Percentiles rank a stretch among this genome's conserved stretches.
These are phyloP conservation scores for Lutjanus erythropterus DNA, from an alignment of 2,113 vertebrate genomes.

Conservation along the genomic window DNA sequence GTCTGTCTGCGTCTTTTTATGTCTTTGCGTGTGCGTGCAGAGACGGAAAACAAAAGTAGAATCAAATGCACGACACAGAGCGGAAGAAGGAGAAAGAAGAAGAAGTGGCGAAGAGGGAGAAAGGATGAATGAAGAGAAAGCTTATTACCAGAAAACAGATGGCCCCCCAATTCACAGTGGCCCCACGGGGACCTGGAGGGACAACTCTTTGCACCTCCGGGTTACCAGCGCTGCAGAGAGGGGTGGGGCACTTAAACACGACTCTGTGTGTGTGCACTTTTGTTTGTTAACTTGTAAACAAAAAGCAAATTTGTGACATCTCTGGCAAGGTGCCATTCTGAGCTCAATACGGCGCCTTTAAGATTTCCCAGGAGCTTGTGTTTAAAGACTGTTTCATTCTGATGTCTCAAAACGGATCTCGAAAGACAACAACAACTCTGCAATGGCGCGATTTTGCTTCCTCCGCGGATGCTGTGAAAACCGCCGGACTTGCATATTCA, in stretches of 20 bases:
- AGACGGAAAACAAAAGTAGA: conserved; percentile 31
- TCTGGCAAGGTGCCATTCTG: conserved; percentile 60
- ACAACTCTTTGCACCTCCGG: conserved; percentile 83
- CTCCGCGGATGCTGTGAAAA: conserved; percentile 9
- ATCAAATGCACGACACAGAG: conserved; percentile 20
- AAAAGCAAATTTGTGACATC: conserved; percentile 76
- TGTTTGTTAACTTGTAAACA: conserved; percentile 82
- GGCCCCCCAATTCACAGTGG: conserved; percentile 83
- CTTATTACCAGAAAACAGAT: conserved; percentile 88
- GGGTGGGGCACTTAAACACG: conserved; percentile 78
- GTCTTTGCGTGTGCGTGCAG: conserved; percentile 18
- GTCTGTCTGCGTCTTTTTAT: conserved; percentile 37
- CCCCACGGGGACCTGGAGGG: conserved; percentile 79
- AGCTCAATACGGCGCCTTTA: neutral
- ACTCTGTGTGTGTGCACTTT: conserved; percentile 70
- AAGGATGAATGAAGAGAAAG: conserved; percentile 79
- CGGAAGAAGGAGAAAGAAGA: conserved; percentile 10
- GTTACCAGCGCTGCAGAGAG: conserved; percentile 74
- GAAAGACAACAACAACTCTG: conserved; percentile 10
- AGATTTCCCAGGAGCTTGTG: conserved; percentile 58
- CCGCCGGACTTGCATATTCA: conserved; percentile 9
- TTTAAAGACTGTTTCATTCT: conserved; percentile 60
- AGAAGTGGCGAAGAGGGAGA: conserved; percentile 49
- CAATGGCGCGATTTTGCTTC: neutral
- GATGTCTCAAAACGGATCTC: conserved; percentile 35